Base-by-base conservation (phyloP, 2,113 vertebrate species). In the Conger conger region DNA sequence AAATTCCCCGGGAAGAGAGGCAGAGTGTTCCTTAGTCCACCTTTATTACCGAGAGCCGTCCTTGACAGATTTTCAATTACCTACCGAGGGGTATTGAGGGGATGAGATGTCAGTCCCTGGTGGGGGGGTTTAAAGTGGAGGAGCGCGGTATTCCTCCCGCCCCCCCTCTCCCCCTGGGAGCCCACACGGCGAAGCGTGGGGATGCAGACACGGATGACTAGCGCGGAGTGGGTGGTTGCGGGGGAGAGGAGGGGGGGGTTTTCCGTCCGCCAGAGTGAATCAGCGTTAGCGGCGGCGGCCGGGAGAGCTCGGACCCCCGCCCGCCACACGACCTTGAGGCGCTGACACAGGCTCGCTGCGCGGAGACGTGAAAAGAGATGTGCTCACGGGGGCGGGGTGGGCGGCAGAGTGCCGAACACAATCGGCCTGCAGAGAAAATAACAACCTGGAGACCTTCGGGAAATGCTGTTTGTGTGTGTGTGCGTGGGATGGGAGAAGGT, bases 191-290 rank as follows among this genome's bases (percentile, higher is more conserved):
- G 27, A 27, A 7, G 40, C 15, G 57, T 54, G 9, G 7, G n/a
- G 54, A 23, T 35, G 79, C 27, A 1, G 38, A 20, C 53, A 36
- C 20, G 6, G 86, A 68, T 68, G 38, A 27, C 4, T n/a, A 63
- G 3, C 20, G 57, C 57, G 57, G 57, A 63, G 20, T 27, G 23
- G 57, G 53, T 86, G 88, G 86, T 86, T 90, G 89, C 86, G 84
- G 84, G 84, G 80, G 79, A 82, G 85, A 88, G 82, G 60, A 85
- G 68, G 80, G 82, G 88, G 91, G 93, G 92, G 87, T 90, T 94
- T 92, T 90, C 91, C 90, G 87, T 89, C 81, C 87, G 87, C 81
- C 85, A 87, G 86, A 30, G 86, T 92, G 89, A 94, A 87, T 94
- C 91, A 89, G 88, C 89, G 89, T 85, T 84, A 81, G 84, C 80